A percentile compares a stretch with the other conserved stretches of the same genome.
Evolutionary conservation across 2,888 invertebrate species (phyloP).

Genomic region (Pyrrhosoma nymphula): DNA sequence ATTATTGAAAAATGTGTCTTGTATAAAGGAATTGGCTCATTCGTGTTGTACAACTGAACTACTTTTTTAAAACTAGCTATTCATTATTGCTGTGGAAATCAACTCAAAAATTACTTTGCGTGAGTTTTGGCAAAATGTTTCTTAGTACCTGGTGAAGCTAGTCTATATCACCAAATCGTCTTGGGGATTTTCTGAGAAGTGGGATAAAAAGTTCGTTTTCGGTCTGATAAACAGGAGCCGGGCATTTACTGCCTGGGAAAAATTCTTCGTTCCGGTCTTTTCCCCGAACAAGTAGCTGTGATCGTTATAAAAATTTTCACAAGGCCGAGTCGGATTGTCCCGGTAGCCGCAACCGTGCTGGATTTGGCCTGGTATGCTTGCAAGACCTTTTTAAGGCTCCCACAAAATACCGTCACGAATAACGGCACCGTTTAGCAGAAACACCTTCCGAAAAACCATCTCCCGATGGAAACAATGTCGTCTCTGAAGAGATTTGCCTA

Average conservation of each 20-base stretch:
- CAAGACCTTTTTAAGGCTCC: neutral
- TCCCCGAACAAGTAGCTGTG: neutral
- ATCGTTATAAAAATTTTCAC: slow-evolving; percentile 2
- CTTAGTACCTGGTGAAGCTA: no score
- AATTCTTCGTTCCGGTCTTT: neutral
- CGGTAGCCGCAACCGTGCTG: neutral
- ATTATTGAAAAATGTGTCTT: no score
- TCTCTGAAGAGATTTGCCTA: neutral
- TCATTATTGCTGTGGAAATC: no score
- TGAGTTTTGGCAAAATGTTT: no score
- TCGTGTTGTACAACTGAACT: no score
- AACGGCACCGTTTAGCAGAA: slow-evolving; percentile 31
- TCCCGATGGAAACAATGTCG: neutral
- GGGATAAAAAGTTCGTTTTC: neutral
- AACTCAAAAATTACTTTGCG: no score
- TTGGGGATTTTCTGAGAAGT: neutral
- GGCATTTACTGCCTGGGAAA: neutral
- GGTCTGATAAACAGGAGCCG: neutral
- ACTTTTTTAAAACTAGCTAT: no score
- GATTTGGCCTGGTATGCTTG: neutral
- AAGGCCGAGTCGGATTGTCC: neutral
- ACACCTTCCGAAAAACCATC: neutral
- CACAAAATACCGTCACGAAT: slow-evolving; percentile 19
- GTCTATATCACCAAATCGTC: neutral
- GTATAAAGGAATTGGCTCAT: no score